Base-by-base conservation (phyloP, 2,888 invertebrate genomes). In the Athalia cordata region DNA sequence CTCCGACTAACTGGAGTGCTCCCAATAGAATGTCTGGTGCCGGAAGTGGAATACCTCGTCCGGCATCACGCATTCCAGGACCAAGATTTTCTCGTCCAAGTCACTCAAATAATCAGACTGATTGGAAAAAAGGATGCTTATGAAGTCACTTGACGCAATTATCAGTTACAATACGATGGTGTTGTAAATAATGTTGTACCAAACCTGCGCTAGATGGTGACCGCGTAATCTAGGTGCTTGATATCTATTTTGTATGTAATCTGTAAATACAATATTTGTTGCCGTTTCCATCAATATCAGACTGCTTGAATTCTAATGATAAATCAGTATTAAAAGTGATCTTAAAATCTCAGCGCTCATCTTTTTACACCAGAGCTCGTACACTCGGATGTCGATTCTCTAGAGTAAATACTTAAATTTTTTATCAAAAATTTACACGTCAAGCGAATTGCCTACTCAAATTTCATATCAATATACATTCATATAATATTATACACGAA, bases 21-120 rank as follows among this genome's bases (percentile, higher is more conserved):
- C 57, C 78, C 29, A 82, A 82, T 75, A 82, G 82, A 82, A 83
- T 82, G 74, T 7, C 81, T 57, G 84, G 82, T 77, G 78, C 80
- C 15, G 81, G 79, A 57, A 89, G 89, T 78, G 90, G 89, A 74
- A 90, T 89, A 80, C 90, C 90, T 59, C 86, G 90, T 84, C 90
- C 90, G 52, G 84, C 87, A 9, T 89, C 89, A 6, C 87, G 90
- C 29, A 90, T 90, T 79, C 89, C 89, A 74, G 89, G 83, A 7
- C 86, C 86, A 7, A 85, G 83, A 80, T 79, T 84, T 52, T 57
- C 83, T 45, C 85, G 86, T 70, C 81, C 86, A 59, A 82, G 75
- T 77, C 66, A 77, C 43, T 65, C 65, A 5, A 81, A 79, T 77
- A 80, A 67, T 79, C 81, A 80, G 80, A 81, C 78, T 82, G 81